Percentiles rank a stretch among this genome's conserved stretches.
Conservation (phyloP, 2,797 vertebrate species). For the Lutjanus argentimaculatus region DNA sequence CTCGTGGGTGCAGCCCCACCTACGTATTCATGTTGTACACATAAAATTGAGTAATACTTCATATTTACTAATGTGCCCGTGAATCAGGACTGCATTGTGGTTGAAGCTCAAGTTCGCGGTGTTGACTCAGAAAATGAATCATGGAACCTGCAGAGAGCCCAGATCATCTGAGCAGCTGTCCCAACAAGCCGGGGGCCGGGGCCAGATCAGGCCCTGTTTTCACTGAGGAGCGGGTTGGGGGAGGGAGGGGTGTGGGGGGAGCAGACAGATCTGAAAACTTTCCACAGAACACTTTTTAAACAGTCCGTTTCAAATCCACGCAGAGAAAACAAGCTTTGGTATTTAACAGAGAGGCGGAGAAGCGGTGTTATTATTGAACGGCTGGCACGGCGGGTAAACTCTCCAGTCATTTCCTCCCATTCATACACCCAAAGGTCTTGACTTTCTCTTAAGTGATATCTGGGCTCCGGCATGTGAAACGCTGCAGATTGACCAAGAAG, state of each 20-base stretch:
- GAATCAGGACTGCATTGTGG: slow-evolving; percentile 59
- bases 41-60: slow-evolving; percentile 40
- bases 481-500: slow-evolving; percentile 58
- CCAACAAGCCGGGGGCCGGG: slow-evolving; percentile 83
- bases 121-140: slow-evolving; percentile 87
- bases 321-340: slow-evolving; percentile 69
- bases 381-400: slow-evolving; percentile 73
- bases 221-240: slow-evolving; percentile 30
- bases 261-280: slow-evolving; percentile 54
- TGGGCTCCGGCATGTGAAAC: slow-evolving; percentile 67
- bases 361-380: slow-evolving; percentile 72
- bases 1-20: neutral
- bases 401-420: slow-evolving; percentile 85
- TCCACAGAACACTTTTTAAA: slow-evolving; percentile 47
- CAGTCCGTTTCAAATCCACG: slow-evolving; percentile 56
- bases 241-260: neutral
- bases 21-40: slow-evolving; percentile 6
- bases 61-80: slow-evolving; percentile 61
- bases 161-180: slow-evolving; percentile 88
- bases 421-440: slow-evolving; percentile 81
- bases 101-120: slow-evolving; percentile 63
- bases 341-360: slow-evolving; percentile 70
- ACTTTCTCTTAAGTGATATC: slow-evolving; percentile 82
- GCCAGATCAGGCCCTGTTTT: slow-evolving; percentile 81
- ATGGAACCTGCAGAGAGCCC: slow-evolving; percentile 83